Percentiles rank a stretch among this genome's conserved stretches.
Evolutionary conservation across 2,888 invertebrate genomes (phyloP).

Genomic region (Oasisia sp.): DNA sequence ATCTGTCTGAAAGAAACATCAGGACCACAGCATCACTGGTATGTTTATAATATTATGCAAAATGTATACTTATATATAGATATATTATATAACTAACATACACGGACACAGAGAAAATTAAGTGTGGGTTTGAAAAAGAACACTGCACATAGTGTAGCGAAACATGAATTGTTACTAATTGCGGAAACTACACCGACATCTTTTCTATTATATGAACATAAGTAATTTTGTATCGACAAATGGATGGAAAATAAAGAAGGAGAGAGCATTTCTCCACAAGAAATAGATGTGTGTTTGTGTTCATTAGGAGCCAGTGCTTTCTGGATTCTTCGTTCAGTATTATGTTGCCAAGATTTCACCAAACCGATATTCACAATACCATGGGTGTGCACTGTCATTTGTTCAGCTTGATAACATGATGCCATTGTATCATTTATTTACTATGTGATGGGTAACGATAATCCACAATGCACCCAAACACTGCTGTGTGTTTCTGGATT

Average conservation of each 20-base stretch:
- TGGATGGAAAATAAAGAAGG: constrained; percentile 6
- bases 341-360: no score
- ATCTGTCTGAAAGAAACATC: neutral
- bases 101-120: neutral
- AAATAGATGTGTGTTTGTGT: neutral
- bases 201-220: constrained; percentile 10
- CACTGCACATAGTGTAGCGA: constrained; percentile 8
- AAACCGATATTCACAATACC: no score
- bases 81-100: neutral
- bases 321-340: no score
- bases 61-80: constrained; percentile 4
- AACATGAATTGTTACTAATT: constrained; percentile 7
- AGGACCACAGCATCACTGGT: neutral
- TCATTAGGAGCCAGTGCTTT: neutral
- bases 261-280: neutral
- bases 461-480: no score
- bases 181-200: neutral
- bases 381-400: no score
- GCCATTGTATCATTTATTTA: no score
- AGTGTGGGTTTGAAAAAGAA: neutral
- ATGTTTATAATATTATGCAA: constrained; percentile 5
- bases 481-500: no score
- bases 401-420: no score
- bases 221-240: constrained; percentile 11
- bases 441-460: no score